Base-by-base conservation (phyloP, 2,888 invertebrate species). In the Drosophila fungiperda region DNA sequence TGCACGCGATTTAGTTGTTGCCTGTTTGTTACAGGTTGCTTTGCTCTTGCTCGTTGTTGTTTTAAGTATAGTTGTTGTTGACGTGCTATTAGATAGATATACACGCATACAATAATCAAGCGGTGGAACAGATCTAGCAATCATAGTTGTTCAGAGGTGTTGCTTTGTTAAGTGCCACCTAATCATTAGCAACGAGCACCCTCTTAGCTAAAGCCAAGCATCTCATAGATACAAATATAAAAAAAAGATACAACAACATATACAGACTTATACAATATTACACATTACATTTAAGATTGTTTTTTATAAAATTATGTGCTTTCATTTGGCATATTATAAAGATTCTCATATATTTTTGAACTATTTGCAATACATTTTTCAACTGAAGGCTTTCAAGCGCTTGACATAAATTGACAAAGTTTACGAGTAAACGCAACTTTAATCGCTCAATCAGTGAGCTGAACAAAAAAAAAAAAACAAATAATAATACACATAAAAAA, bases 321-420 rank as follows among this genome's bases (percentile, higher is more conserved):
- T 2, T 54, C 32, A 32, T 45, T 50, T 11, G 15, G 12, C 45
- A n/a, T 57, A 35, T 26, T n/a, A 15, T 11, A 15, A 11, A 45
- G 32, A 33, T 23, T 42, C 35, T 33, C 1, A 33, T 23, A n/a
- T 42, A 40, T 49, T 53, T 42, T 36, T 33, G 12, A 59, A 32
- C 33, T 54, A 38, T 58, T 53, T 48, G 20, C 33, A 26, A 50
- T 48, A 50, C 29, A n/a, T 48, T 50, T 11, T 71, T 45, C 50
- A 52, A 69, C 54, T 86, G 88, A 86, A 82, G 85, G 89, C 85
- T 85, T 87, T 89, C 84, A 89, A 66, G 32, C 32, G 42, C 6
- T 36, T 89, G 89, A 84, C 84, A 77, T 82, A 80, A 85, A 69
- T 82, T 86, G 85, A 86, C 85, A 89, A 87, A 85, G 55, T 89